Percentiles rank a stretch among this genome's conserved stretches.
Conservation (phyloP, 2,113 vertebrate species). For the Cochlearius cochlearius region DNA sequence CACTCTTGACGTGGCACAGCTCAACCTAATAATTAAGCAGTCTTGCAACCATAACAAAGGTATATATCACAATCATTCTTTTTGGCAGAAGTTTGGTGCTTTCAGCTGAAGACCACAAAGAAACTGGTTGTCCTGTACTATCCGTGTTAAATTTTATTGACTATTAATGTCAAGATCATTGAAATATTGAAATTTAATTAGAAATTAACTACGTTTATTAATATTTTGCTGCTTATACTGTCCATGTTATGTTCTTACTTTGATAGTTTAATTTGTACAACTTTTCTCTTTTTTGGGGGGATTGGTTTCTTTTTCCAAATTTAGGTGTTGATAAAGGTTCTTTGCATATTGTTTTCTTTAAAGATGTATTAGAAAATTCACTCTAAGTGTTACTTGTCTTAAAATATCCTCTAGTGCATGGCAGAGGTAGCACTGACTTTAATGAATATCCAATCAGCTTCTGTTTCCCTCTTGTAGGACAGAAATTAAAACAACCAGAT, state of each 20-base stretch:
- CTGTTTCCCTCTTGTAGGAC: neutral
- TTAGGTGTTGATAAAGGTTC: neutral
- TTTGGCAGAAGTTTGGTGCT: neutral
- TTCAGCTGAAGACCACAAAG: neutral
- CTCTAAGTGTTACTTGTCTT: neutral
- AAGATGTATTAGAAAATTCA: neutral
- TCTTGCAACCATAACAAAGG: neutral
- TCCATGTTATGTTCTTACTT: neutral
- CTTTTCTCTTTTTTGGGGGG: fast-evolving
- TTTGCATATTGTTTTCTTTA: neutral
- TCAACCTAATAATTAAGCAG: neutral
- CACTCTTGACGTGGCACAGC: neutral
- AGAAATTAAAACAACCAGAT: neutral
- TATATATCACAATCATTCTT: neutral
- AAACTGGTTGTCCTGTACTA: neutral
- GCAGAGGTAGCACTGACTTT: neutral
- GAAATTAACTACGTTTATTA: neutral
- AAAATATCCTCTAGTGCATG: neutral
- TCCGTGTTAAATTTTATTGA: neutral
- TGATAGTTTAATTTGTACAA: neutral
- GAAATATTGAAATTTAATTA: neutral
- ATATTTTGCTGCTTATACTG: neutral
- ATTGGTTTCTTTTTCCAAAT: fast-evolving
- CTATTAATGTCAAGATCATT: neutral
- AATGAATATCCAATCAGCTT: neutral